Base-by-base conservation (phyloP, 2,888 invertebrate species). In the Microctonus hyperodae region DNA sequence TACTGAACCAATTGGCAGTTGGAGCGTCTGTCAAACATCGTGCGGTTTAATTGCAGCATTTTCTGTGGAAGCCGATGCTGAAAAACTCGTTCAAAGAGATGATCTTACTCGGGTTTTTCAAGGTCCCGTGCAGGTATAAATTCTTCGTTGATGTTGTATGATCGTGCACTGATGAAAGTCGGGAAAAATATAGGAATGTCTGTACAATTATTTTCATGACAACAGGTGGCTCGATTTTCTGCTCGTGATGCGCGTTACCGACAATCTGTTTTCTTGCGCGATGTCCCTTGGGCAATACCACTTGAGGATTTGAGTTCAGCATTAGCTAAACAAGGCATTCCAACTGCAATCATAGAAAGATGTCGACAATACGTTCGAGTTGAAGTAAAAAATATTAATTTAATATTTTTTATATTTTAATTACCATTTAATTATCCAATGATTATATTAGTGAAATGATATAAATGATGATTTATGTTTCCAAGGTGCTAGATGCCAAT, bases 261-360 rank as follows among this genome's bases (percentile, higher is more conserved):
- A 25, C 85, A 85, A 68, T 81, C 81, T 4, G 80, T 86, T 7
- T 73, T 86, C 16, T 78, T 87, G 65, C 82, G 84, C 35, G 86
- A 86, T 65, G 84, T 87, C 5, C 87, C 87, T 5, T 86, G 86
- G 86, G 86, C 86, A 1, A 85, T 87, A 64, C 85, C 86, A 1
- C 76, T 85, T 5, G 80, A 84, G 67, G 87, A 87, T 74, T 74
- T 87, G 9, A 82, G 83, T 65, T 82, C 84, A 1, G 85, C 86
- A 6, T 75, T 87, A 28, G 75, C 79, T 22, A 81, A 82, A 60
- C 86, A 86, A 74, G 86, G 85, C 22, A 83, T 86, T 5, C 72
- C 76, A 0, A 78, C 81, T 22, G 83, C 83, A 60, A 83, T 77
- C 65, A 78, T 86, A 28, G 84, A 84, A 50, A 78, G 86, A 59